These are phyloP conservation scores for Bombus confusus DNA, from an alignment of 1,140 invertebrate species.

Conservation along the genomic window DNA sequence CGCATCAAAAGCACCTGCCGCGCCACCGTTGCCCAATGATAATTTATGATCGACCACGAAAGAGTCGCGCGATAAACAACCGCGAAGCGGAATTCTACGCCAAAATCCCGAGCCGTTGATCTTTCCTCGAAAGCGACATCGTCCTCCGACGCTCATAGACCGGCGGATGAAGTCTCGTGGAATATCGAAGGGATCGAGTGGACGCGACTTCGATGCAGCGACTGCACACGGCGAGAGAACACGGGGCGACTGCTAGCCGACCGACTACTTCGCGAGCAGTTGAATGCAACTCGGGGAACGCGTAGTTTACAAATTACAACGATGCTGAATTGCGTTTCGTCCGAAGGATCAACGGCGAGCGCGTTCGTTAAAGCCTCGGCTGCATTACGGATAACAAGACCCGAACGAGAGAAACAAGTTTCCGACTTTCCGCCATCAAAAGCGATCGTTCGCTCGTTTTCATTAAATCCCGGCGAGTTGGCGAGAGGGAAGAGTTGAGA, in stretches of 20 bases:
- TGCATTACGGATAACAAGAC: conserved; percentile 7
- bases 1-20: conserved; percentile 73
- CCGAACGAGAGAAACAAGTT: conserved; percentile 25
- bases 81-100: background rate
- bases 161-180: background rate
- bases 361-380: background rate
- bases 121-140: too few relatives aligned
- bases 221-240: too few relatives aligned
- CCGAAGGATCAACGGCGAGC: background rate
- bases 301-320: conserved; percentile 21
- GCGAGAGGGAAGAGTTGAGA: background rate
- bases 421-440: conserved; percentile 48
- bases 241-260: too few relatives aligned
- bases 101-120: too few relatives aligned
- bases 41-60: conserved; percentile 72
- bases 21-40: conserved; percentile 55
- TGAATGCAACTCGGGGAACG: background rate
- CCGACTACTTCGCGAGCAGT: background rate
- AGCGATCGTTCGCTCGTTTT: conserved; percentile 50
- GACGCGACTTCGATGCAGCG: too few relatives aligned
- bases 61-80: conserved; percentile 60
- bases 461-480: conserved; percentile 37
- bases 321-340: background rate
- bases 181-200: background rate
- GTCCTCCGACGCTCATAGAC: too few relatives aligned